phyloP scores from a whole-genome alignment of 1,140 invertebrate species.

The Microvelia longipes region DNA sequence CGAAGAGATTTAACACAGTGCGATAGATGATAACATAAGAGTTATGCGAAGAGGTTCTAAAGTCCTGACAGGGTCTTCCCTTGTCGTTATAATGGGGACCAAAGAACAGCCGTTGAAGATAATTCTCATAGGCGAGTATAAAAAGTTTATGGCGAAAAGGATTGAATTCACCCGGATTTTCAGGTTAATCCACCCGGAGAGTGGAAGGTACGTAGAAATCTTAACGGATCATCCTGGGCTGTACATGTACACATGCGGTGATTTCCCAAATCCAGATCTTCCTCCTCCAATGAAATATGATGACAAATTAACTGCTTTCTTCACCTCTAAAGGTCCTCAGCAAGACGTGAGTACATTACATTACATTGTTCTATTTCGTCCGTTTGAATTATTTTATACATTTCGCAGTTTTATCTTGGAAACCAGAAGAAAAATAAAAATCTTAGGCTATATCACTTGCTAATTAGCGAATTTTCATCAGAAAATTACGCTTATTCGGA shows the following conservation, averaged over 20 bases:
- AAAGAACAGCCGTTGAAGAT: too few relatives aligned
- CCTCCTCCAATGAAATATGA: neutral
- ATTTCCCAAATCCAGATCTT: conserved; percentile 26
- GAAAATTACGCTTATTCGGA: neutral
- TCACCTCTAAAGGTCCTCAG: neutral
- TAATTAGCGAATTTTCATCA: neutral
- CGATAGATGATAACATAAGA: too few relatives aligned
- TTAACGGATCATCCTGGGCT: conserved; percentile 43
- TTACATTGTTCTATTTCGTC: neutral
- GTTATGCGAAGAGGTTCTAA: too few relatives aligned
- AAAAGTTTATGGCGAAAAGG: too few relatives aligned
- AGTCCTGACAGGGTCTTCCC: too few relatives aligned
- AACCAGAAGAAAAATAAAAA: neutral
- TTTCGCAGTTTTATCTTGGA: neutral
- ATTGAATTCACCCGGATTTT: too few relatives aligned
- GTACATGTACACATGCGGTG: conserved; percentile 45
- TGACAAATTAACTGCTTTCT: neutral
- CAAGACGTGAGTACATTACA: conserved; percentile 5
- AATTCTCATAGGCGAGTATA: too few relatives aligned
- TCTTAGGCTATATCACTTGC: neutral
- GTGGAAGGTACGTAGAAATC: conserved; percentile 50
- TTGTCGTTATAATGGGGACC: too few relatives aligned
- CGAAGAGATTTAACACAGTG: too few relatives aligned
- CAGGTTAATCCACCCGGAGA: conserved; percentile 46
- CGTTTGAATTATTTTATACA: neutral